These are phyloP conservation scores for Amphiprion ocellaris DNA, from an alignment of 2,113 vertebrate species.

Conservation along the genomic window DNA sequence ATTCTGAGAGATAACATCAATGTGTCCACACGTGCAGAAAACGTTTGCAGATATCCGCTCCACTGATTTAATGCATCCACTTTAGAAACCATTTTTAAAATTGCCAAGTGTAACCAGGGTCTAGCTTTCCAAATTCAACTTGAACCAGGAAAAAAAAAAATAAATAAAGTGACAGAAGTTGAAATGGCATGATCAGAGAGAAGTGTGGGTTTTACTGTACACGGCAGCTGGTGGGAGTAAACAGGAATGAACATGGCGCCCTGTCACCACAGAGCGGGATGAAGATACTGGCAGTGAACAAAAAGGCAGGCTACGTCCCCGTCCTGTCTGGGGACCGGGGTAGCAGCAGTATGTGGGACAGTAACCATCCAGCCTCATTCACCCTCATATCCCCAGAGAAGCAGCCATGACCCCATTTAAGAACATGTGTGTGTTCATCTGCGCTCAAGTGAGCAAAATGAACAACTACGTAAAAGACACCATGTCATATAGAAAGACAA, in stretches of 20 bases:
- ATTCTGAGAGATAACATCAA: slow-evolving; percentile 11
- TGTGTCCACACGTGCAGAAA: slow-evolving; percentile 39
- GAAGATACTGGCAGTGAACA: slow-evolving; percentile 43
- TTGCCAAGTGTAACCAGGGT: not conserved
- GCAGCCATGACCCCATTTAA: slow-evolving; percentile 67
- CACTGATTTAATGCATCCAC: not conserved
- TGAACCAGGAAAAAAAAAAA: not conserved
- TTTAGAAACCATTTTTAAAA: not conserved
- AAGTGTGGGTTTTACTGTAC: slow-evolving; percentile 52
- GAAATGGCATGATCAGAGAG: slow-evolving; percentile 34
- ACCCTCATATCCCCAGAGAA: slow-evolving; percentile 64
- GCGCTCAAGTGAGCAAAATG: slow-evolving; percentile 26
- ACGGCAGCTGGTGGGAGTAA: slow-evolving; percentile 64
- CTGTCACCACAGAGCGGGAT: slow-evolving; percentile 49
- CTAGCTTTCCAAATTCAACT: slow-evolving; percentile 7
- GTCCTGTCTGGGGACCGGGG: slow-evolving; percentile 62
- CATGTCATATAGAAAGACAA: slow-evolving; percentile 3
- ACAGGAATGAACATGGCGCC: slow-evolving; percentile 58
- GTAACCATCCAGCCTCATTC: slow-evolving; percentile 65
- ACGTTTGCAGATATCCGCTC: not conserved
- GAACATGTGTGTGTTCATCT: slow-evolving; percentile 12
- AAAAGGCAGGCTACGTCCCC: slow-evolving; percentile 39
- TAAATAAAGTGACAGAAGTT: slow-evolving; percentile 37
- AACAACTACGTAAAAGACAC: slow-evolving; percentile 43
- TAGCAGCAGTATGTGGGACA: slow-evolving; percentile 71